phyloP scores from a whole-genome alignment of 2,113 vertebrate species.

The Hyperoodon ampullatus region DNA sequence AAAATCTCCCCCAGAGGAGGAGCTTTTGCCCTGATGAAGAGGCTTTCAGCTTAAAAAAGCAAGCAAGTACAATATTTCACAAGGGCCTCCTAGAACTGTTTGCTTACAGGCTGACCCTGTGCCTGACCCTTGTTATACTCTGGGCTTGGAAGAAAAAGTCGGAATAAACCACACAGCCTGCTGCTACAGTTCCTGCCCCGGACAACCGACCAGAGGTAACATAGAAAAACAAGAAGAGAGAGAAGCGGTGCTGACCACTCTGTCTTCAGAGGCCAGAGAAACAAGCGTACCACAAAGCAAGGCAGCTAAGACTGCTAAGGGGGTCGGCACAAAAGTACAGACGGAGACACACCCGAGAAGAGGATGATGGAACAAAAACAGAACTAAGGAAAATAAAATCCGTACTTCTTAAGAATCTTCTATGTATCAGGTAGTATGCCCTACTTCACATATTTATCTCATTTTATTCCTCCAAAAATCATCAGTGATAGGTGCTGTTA shows the following conservation, averaged over 20 bases:
- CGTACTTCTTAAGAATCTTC: not conserved
- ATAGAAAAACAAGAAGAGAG: not conserved
- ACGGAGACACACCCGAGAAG: not conserved
- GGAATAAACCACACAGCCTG: not conserved
- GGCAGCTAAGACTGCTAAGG: not conserved
- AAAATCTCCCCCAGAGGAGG: not conserved
- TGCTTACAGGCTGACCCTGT: not conserved
- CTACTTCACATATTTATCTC: not conserved
- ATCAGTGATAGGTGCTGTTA: not conserved
- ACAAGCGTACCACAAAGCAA: not conserved
- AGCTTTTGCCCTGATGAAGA: not conserved
- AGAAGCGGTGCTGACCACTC: not conserved
- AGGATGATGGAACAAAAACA: not conserved
- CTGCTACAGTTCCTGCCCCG: not conserved
- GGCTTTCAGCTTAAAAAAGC: not conserved
- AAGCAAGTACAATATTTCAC: not conserved
- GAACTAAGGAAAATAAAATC: not conserved
- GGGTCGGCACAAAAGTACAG: not conserved
- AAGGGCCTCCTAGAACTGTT: not conserved
- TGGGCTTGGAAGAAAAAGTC: not conserved
- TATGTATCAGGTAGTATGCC: not conserved
- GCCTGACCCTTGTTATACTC: not conserved
- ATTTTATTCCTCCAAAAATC: conserved; percentile 1
- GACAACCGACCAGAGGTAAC: not conserved
- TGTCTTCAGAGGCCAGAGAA: not conserved